Evolutionary conservation across 2,888 invertebrate species (phyloP), one percentile per base, ranked within the genome.

Genomic region (Cataglyphis altisquamis): DNA sequence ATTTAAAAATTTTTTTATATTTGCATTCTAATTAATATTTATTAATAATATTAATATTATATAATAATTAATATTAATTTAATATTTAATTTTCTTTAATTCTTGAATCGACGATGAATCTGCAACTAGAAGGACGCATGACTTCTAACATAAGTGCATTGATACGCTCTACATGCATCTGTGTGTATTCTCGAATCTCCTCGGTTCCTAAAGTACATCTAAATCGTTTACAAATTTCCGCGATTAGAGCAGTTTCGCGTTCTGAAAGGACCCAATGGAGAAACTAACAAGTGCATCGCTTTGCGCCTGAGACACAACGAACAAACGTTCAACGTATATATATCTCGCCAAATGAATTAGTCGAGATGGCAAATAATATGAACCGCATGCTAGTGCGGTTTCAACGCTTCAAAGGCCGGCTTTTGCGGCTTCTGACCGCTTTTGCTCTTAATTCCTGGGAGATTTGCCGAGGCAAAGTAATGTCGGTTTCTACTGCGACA

Each of bases 391-490:
- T 70, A 48, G 10, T 8, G 25, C 60, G 72, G 78, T 9, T 60
- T 60, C 25, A 25, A 8, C 12, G 29, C 45, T 70, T 80, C 72
- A 80, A 80, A 80, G 72, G 78, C 70, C 15, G 29, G 60, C 45
- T 62, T 41, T 36, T 70, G 78, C 78, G 78, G 78, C 81, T 73
- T 63, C 82, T 75, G 45, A 67, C 82, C 73, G 82, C 82, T 82
- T 88, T 86, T 86, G 83, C 70, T 60, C 62, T 80, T 84, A 84
- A 88, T 88, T 88, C 86, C 80, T 75, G 82, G 86, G 82, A 86
- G 86, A 88, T 86, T 86, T 82, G 78, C 67, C 70, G 70, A 52
- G 73, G 84, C 45, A 60, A 83, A 83, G 82, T 87, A 80, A 84
- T 39, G 72, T 80, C 78, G 78, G 83, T 82, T 82, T 77, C 32